Conservation (phyloP, 2,797 vertebrate genomes). For the Typhlichthys eigenmanni region DNA sequence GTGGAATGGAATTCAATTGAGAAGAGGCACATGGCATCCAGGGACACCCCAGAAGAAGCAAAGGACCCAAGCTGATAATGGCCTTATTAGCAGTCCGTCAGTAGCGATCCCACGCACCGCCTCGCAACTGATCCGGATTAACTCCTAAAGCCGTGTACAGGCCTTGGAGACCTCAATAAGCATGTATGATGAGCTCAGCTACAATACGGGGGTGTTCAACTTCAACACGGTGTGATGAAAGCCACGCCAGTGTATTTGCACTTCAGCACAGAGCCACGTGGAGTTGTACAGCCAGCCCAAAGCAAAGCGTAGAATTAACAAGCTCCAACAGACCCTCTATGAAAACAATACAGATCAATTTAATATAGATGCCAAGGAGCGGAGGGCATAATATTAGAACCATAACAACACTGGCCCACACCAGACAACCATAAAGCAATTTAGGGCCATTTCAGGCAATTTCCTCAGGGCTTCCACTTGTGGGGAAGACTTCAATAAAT, state of each 20-base stretch:
- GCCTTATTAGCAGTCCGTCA: slow-evolving; percentile 85
- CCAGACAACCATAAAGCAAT: slow-evolving; percentile 86
- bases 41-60: slow-evolving; percentile 69
- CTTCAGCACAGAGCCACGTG: slow-evolving; percentile 40
- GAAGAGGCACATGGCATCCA: slow-evolving; percentile 70
- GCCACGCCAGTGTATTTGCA: slow-evolving; percentile 7
- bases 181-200: no score
- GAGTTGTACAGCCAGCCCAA: slow-evolving; percentile 42
- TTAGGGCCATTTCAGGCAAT: slow-evolving; percentile 84
- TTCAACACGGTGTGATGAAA: slow-evolving; percentile 5
- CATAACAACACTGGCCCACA: slow-evolving; percentile 74
- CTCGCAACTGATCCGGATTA: slow-evolving; percentile 69
- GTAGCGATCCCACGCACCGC: slow-evolving; percentile 71
- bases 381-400: slow-evolving; percentile 79
- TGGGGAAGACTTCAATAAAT: slow-evolving; percentile 85
- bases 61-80: slow-evolving; percentile 79
- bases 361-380: slow-evolving; percentile 80
- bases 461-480: slow-evolving; percentile 82
- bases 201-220: no score
- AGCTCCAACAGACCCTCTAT: slow-evolving; percentile 70
- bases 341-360: slow-evolving; percentile 81
- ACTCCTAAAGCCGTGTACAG: slow-evolving; percentile 48
- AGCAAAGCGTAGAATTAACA: slow-evolving; percentile 70
- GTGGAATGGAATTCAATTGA: slow-evolving; percentile 79
- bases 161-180: neutral